Percentiles rank a stretch among this genome's conserved stretches.
Conservation (phyloP, 2,888 invertebrate genomes). For the Loripinus fragilis region DNA sequence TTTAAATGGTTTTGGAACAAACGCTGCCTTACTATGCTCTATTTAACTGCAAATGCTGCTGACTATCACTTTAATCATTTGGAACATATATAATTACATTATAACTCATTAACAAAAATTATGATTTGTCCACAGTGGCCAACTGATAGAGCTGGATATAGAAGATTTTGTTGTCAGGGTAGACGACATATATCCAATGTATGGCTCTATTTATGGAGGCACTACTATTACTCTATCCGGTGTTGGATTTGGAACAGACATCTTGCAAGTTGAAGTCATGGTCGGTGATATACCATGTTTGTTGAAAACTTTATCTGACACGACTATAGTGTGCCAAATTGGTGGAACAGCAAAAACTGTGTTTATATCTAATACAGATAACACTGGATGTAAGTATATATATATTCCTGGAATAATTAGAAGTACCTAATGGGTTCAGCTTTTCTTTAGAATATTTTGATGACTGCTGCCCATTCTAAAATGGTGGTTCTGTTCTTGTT, state of each 20-base stretch:
- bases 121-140: too few species aligned
- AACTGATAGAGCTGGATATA: neutral
- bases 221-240: neutral
- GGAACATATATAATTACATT: too few species aligned
- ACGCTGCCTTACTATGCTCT: too few species aligned
- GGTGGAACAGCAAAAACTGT: neutral
- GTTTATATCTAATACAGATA: neutral
- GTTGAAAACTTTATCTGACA: neutral
- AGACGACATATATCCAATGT: neutral
- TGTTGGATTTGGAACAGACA: neutral
- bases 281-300: neutral
- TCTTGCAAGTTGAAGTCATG: neutral
- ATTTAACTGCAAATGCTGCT: too few species aligned
- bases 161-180: neutral
- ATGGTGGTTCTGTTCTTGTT: too few species aligned
- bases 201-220: neutral
- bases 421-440: too few species aligned
- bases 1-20: too few species aligned
- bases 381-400: neutral
- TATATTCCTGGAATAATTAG: too few species aligned
- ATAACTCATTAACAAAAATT: too few species aligned
- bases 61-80: too few species aligned
- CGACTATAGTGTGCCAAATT: neutral
- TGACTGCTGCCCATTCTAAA: too few species aligned
- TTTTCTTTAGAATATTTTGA: too few species aligned